phyloP scores from a whole-genome alignment of 2,888 invertebrate genomes.

The Lucinisca nassula region DNA sequence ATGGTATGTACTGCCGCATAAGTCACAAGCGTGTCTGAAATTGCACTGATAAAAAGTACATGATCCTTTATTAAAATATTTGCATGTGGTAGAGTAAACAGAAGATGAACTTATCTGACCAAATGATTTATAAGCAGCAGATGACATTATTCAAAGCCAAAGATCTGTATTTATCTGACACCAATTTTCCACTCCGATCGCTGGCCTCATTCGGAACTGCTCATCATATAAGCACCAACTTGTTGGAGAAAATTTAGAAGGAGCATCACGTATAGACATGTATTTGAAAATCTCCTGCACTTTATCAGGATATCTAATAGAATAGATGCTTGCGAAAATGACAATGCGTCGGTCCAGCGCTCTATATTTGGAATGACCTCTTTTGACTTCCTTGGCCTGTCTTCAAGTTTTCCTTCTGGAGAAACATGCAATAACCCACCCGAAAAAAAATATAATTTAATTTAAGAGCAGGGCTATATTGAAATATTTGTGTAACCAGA shows the following conservation, averaged over 20 bases:
- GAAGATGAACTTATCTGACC: background rate
- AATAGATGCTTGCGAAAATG: slow-evolving; percentile 7
- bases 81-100: background rate
- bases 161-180: slow-evolving; percentile 29
- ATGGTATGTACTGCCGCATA: background rate
- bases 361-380: slow-evolving; percentile 3
- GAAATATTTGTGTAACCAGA: slow-evolving; percentile 3
- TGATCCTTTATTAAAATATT: background rate
- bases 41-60: slow-evolving; percentile 4
- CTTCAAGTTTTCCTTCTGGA: background rate
- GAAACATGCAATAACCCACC: slow-evolving; percentile 3
- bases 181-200: background rate
- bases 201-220: slow-evolving; percentile 27
- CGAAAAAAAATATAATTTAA: background rate
- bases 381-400: background rate
- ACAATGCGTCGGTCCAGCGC: slow-evolving; percentile 19
- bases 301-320: background rate
- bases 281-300: slow-evolving; percentile 1
- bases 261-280: slow-evolving; percentile 9
- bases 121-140: background rate
- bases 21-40: background rate
- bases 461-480: slow-evolving; percentile 1
- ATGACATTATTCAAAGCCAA: slow-evolving; percentile 29
- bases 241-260: background rate
- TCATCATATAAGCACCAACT: slow-evolving; percentile 22